Conservation (phyloP, 2,113 vertebrate species). For the Laticauda laticaudata region DNA sequence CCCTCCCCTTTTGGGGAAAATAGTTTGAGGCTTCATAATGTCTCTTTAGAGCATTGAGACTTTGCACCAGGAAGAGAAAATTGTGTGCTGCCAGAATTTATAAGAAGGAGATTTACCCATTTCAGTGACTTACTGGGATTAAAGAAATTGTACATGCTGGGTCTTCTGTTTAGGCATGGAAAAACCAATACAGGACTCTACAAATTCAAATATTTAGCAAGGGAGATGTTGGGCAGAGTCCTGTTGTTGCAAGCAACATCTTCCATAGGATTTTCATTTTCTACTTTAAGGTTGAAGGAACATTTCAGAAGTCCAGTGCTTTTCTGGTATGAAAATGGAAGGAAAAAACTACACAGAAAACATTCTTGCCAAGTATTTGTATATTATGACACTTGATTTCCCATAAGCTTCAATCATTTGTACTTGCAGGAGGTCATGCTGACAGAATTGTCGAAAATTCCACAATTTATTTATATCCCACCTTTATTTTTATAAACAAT, state of each 20-base stretch:
- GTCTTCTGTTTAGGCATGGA: background rate
- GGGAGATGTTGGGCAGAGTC: background rate
- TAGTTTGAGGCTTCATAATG: background rate
- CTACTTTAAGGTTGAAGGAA: background rate
- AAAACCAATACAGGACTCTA: background rate
- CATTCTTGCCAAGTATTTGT: background rate
- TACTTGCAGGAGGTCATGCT: background rate
- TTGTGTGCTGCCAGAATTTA: background rate
- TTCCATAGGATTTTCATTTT: background rate
- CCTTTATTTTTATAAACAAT: background rate
- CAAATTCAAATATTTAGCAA: background rate
- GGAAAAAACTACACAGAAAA: background rate
- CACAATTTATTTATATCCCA: background rate
- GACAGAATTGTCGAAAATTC: background rate
- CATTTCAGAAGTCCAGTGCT: background rate
- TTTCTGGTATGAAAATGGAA: background rate
- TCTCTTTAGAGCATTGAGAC: background rate
- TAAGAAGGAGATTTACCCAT: background rate
- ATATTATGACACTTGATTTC: background rate
- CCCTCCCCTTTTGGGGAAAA: background rate
- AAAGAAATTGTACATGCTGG: background rate
- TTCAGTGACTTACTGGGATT: background rate
- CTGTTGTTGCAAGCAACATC: background rate
- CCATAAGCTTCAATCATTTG: background rate
- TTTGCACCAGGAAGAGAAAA: background rate